Evolutionary conservation across 2,113 vertebrate genomes (phyloP), one percentile per base, ranked within the genome.

Genomic region (Rhadina sibilatrix): DNA sequence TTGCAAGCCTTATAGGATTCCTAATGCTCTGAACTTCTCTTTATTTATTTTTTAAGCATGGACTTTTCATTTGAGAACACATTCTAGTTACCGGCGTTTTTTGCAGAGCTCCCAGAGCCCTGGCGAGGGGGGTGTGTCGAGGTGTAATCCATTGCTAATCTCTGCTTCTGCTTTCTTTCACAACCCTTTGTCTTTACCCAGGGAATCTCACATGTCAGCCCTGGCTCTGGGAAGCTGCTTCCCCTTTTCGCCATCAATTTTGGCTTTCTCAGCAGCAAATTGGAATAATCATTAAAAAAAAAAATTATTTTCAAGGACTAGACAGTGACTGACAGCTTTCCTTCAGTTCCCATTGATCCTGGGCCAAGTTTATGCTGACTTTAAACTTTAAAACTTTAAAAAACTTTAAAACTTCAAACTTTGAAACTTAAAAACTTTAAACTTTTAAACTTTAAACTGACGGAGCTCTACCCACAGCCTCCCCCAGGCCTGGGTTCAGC

Each of bases 41-140:
- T 98, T 98, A 98, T 98, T 98, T 98, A 98, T 98, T 97, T 96
- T 96, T 98, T 91, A 96, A 98, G 98, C 98, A 98, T 98, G 98
- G 97, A 95, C 96, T 98, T 97, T 94, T 96, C 37, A 60, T 96
- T 97, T 95, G 96, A 96, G 95, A 97, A 95, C 97, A 90, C 60
- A 92, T 96, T 92, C 69, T 97, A 93, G 97, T 97, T 97, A 64
- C 93, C 94, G 97, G 94, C 81, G 93, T 97, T 97, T 97, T 96
- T 80, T 95, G 94, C 74, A 81, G 91, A 96, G 87, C 97, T 96
- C 94, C 60, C 86, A 40, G 92, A 95, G 94, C 64, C 92, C 89
- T 25, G 86, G 80, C 16, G 49, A 96, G 96, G 96, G 96, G 95
- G 94, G 97, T 89, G 95, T 90, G 93, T 64, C 52, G 57, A 96